Conservation (phyloP, 2,797 vertebrate genomes). For the Anabas testudineus region DNA sequence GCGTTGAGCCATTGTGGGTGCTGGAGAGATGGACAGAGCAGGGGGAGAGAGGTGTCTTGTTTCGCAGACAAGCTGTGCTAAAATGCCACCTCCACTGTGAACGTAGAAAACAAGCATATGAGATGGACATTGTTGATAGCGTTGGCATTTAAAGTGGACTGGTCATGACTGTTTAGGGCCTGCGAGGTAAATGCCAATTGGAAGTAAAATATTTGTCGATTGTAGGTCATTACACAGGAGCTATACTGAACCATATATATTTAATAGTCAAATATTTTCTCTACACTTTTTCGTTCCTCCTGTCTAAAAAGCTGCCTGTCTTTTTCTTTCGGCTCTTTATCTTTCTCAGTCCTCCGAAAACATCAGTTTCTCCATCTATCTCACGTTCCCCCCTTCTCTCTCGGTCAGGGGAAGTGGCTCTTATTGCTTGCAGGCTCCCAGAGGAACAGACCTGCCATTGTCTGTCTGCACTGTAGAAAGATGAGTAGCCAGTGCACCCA, state of each 20-base stretch:
- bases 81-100: slow-evolving; percentile 33
- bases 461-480: slow-evolving; percentile 70
- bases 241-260: too few species aligned
- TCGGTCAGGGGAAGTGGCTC: slow-evolving; percentile 63
- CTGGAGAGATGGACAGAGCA: slow-evolving; percentile 41
- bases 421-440: slow-evolving; percentile 60
- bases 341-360: slow-evolving; percentile 33
- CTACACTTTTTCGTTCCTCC: too few species aligned
- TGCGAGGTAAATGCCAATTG: slow-evolving; percentile 41
- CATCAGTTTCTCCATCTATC: slow-evolving; percentile 48
- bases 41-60: slow-evolving; percentile 47
- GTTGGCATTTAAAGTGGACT: slow-evolving; percentile 55
- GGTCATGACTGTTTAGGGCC: too few species aligned
- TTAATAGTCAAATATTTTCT: too few species aligned
- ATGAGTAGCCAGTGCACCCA: slow-evolving; percentile 69
- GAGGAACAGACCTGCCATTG: slow-evolving; percentile 80
- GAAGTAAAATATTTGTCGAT: slow-evolving; percentile 37
- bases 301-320: slow-evolving; percentile 29
- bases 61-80: slow-evolving; percentile 37
- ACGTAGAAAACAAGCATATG: slow-evolving; percentile 9
- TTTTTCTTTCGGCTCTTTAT: slow-evolving; percentile 26
- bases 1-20: slow-evolving; percentile 42
- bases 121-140: slow-evolving; percentile 41
- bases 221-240: slow-evolving; percentile 18
- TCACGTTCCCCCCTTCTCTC: slow-evolving; percentile 40